Conservation (phyloP, 2,888 invertebrate species). For the Drosophila kambysellisi region DNA sequence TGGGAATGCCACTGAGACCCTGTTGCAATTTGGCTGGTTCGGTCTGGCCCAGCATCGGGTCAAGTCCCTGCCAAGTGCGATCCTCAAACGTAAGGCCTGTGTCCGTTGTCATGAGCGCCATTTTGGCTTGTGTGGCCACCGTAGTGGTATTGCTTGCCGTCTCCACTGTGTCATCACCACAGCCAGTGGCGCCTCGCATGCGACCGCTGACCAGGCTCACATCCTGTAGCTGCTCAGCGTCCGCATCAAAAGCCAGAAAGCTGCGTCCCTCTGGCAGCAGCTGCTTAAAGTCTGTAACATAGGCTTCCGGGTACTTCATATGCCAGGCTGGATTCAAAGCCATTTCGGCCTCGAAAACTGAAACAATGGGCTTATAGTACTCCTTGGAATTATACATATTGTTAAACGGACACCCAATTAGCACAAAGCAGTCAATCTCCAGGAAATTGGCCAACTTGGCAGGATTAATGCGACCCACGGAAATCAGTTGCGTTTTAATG, state of each 20-base stretch:
- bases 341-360: slow-evolving; percentile 96
- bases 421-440: slow-evolving; percentile 95
- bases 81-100: slow-evolving; percentile 85
- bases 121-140: slow-evolving; percentile 80
- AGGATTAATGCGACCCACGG: slow-evolving; percentile 97
- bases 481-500: slow-evolving; percentile 95
- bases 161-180: slow-evolving; percentile 34
- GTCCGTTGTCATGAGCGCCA: slow-evolving; percentile 81
- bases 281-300: slow-evolving; percentile 91
- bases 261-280: slow-evolving; percentile 88
- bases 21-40: slow-evolving; percentile 89
- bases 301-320: slow-evolving; percentile 86
- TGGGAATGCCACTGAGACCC: slow-evolving; percentile 92
- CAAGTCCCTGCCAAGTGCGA: slow-evolving; percentile 94
- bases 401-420: slow-evolving; percentile 96
- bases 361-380: slow-evolving; percentile 95
- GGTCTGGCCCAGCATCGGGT: slow-evolving; percentile 91
- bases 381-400: slow-evolving; percentile 93
- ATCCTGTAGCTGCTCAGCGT: slow-evolving; percentile 86
- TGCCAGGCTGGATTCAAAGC: slow-evolving; percentile 88
- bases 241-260: slow-evolving; percentile 85
- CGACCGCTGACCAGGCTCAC: slow-evolving; percentile 92
- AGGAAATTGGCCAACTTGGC: slow-evolving; percentile 97
- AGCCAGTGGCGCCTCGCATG: slow-evolving; percentile 85
- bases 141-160: slow-evolving; percentile 33